These are phyloP conservation scores for Crambe crambe DNA, from an alignment of 37 sponge, comb jelly and placozoan species.

Conservation along the genomic window DNA sequence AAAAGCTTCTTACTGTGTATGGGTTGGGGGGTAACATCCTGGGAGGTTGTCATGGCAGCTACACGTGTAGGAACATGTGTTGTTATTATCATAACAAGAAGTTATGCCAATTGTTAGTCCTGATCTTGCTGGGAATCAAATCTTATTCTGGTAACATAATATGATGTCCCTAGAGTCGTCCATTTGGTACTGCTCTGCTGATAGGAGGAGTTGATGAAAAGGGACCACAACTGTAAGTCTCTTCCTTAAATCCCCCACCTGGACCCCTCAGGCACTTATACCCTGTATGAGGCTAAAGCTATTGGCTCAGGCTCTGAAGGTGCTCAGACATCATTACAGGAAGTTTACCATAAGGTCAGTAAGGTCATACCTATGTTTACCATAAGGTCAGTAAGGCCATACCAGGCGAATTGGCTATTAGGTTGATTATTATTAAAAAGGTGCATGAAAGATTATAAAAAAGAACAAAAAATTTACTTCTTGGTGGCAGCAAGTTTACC, in stretches of 20 bases:
- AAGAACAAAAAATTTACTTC: too few relatives aligned
- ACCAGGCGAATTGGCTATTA: too few relatives aligned
- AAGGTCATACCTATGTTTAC: not conserved
- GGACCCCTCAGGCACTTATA: slow-evolving; percentile 93
- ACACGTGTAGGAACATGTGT: too few relatives aligned
- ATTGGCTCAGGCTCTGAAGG: slow-evolving; percentile 97
- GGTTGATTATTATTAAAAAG: too few relatives aligned
- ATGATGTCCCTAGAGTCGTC: slow-evolving; percentile 95
- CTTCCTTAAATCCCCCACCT: slow-evolving; percentile 41
- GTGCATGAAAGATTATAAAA: too few relatives aligned
- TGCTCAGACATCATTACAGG: slow-evolving; percentile 91
- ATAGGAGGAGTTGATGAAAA: slow-evolving; percentile 93
- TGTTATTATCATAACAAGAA: not conserved
- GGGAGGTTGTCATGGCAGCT: not conserved
- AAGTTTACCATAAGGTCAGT: slow-evolving; percentile 85
- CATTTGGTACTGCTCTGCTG: slow-evolving; percentile 96
- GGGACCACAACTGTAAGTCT: slow-evolving; percentile 77
- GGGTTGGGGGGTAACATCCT: not conserved
- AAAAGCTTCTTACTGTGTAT: not conserved
- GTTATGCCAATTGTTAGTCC: too few relatives aligned
- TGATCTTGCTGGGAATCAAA: too few relatives aligned
- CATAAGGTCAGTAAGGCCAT: too few relatives aligned
- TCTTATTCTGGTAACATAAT: too few relatives aligned
- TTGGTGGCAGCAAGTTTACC: too few relatives aligned
- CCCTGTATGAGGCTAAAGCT: slow-evolving; percentile 91